Base-by-base conservation (phyloP, 2,888 invertebrate genomes). In the Adineta ricciae region DNA sequence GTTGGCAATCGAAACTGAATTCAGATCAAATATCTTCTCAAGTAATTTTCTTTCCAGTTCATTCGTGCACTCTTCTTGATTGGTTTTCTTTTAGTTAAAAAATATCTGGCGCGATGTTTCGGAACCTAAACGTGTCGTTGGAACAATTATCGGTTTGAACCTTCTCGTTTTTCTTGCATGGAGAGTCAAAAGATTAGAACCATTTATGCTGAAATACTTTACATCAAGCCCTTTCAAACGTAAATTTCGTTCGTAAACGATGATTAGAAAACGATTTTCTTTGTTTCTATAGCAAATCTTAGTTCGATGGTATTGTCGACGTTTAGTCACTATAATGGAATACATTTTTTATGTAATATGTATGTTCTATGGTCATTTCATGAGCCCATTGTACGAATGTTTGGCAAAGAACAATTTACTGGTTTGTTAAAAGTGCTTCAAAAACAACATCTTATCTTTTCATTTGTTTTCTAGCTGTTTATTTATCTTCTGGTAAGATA, bases 331-430 rank as follows among this genome's bases (percentile, higher is more conserved):
- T 46, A 73, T 32, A 73, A 78, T 52, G 64, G 73, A n/a, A 52
- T 85, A 78, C 85, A 85, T 49, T 73, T 85, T 52, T 27, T 84
- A n/a, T 85, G 83, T 54, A 85, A 85, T 46, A 85, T 85, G 85
- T 54, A 83, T 82, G 85, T 83, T 46, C 83, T 85, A n/a, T 85
- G 83, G 36, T 83, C 73, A 16, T 90, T 89, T 87, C 88, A 90
- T 88, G 86, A 90, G 92, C 93, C 93, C 64, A 94, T 94, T 78
- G 93, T 94, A 46, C 91, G 93, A 78, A 91, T 94, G 49, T 91
- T 96, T 88, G 97, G 96, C 56, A 94, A 93, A 89, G 96, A 97
- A 91, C 96, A 98, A 90, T 96, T 97, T 91, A 90, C 95, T 87
- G 96, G 94, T 0, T 92, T 97, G 89, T 98, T 97, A 91, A 90